Percentiles rank a stretch among this genome's conserved stretches.
phyloP scores from a whole-genome alignment of 2,113 vertebrate genomes.

The Apteryx mantelli region DNA sequence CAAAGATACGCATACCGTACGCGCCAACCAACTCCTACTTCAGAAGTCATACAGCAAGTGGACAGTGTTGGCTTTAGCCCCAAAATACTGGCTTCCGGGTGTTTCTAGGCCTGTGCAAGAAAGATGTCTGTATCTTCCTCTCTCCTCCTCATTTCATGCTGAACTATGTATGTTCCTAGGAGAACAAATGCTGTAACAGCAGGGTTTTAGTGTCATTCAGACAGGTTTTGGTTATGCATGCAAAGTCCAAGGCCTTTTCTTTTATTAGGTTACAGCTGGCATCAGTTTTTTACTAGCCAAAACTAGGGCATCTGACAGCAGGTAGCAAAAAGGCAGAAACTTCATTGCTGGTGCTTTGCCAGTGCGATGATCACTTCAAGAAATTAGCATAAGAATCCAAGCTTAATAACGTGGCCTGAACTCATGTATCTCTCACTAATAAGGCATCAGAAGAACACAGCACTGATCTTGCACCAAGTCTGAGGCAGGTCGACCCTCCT shows the following conservation, averaged over 20 bases:
- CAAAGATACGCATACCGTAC: neutral
- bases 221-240: conserved; percentile 7
- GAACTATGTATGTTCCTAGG: neutral
- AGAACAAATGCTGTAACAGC: conserved; percentile 44
- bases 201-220: neutral
- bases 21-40: neutral
- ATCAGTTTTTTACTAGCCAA: neutral
- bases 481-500: neutral
- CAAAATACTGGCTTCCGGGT: neutral
- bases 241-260: neutral
- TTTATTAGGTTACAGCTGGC: conserved; percentile 47
- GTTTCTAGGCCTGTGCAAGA: neutral
- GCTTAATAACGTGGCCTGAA: neutral
- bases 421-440: neutral
- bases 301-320: conserved; percentile 55
- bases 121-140: neutral
- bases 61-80: neutral
- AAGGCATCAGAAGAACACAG: neutral
- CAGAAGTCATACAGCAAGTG: neutral
- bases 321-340: conserved; percentile 27
- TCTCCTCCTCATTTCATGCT: neutral
- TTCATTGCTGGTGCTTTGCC: neutral
- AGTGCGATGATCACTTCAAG: neutral
- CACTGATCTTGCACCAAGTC: neutral
- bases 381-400: neutral